A percentile compares a stretch with the other conserved stretches of the same genome.
Evolutionary conservation across 2,888 invertebrate genomes (phyloP).

Genomic region (Phengaris arion): DNA sequence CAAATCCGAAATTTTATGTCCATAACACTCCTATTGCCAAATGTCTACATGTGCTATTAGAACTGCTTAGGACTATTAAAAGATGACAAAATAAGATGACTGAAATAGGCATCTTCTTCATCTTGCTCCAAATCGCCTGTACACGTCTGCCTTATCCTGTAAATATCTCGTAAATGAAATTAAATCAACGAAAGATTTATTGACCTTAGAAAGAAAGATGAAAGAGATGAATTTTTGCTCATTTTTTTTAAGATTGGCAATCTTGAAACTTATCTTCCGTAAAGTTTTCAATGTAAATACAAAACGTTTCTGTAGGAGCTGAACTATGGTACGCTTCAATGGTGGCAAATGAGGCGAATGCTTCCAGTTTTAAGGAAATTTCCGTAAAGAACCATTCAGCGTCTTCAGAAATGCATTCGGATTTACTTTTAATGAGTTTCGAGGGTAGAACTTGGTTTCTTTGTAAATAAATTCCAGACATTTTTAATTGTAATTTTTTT

Average conservation of each 20-base stretch:
- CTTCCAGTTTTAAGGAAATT: conserved; percentile 71
- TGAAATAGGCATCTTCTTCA: no score
- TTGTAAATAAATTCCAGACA: conserved; percentile 54
- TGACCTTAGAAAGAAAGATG: background rate
- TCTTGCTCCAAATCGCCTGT: no score
- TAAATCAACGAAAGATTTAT: background rate
- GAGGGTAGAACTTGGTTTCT: conserved; percentile 71
- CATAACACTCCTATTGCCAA: no score
- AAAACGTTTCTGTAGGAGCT: conserved; percentile 59
- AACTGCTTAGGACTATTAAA: no score
- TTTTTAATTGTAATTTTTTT: conserved; percentile 21
- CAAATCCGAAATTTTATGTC: no score
- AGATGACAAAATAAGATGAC: no score
- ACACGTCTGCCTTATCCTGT: no score
- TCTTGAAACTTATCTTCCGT: conserved; percentile 32
- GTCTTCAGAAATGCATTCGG: conserved; percentile 75
- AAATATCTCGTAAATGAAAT: no score
- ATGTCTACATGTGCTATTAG: no score
- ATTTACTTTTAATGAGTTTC: conserved; percentile 79
- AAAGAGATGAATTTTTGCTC: background rate
- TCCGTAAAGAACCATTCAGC: conserved; percentile 69
- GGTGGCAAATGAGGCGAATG: conserved; percentile 75
- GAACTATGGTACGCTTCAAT: conserved; percentile 65
- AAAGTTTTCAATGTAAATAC: conserved; percentile 49
- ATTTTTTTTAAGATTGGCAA: background rate